These are phyloP conservation scores for Bradynema listronoti DNA, from an alignment of 1,140 invertebrate species.

Conservation along the genomic window DNA sequence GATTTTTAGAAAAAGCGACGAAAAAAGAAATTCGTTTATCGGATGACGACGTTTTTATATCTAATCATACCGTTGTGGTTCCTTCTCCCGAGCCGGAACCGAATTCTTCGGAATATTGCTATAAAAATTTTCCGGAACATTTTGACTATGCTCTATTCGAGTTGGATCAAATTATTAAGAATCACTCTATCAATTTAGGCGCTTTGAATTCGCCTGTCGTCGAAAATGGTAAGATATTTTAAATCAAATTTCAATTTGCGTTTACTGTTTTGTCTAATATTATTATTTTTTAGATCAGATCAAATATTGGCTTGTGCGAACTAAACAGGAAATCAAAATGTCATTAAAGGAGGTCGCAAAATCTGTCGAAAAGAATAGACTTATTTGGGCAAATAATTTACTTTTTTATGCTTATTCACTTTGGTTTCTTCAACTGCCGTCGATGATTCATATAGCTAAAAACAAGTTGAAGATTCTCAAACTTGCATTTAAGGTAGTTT, in stretches of 20 bases:
- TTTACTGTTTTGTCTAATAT: too few species aligned
- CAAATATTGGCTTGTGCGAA: constrained; percentile 59
- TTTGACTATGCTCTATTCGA: constrained; percentile 50
- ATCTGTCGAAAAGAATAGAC: constrained; percentile 66
- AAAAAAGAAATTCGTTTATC: constrained; percentile 20
- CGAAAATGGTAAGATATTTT: constrained; percentile 6
- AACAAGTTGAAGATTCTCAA: constrained; percentile 67
- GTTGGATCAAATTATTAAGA: constrained; percentile 32
- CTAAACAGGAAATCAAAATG: constrained; percentile 51
- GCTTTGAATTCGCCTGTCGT: constrained; percentile 3
- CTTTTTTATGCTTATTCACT: constrained; percentile 68
- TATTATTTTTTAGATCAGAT: constrained; percentile 15
- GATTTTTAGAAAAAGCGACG: constrained; percentile 2
- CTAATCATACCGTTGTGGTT: constrained; percentile 88
- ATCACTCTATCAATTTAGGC: not conserved
- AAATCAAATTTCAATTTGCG: constrained; percentile 9
- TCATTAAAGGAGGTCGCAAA: constrained; percentile 63
- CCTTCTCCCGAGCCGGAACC: constrained; percentile 75
- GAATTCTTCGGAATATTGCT: constrained; percentile 51
- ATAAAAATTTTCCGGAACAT: constrained; percentile 42
- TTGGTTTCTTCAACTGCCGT: constrained; percentile 91
- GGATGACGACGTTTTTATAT: constrained; percentile 61
- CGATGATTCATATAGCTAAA: constrained; percentile 65
- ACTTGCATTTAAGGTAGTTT: constrained; percentile 40
- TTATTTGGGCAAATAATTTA: constrained; percentile 76